Evolutionary conservation across 2,113 vertebrate species (phyloP).

Genomic region (Salminus brasiliensis): DNA sequence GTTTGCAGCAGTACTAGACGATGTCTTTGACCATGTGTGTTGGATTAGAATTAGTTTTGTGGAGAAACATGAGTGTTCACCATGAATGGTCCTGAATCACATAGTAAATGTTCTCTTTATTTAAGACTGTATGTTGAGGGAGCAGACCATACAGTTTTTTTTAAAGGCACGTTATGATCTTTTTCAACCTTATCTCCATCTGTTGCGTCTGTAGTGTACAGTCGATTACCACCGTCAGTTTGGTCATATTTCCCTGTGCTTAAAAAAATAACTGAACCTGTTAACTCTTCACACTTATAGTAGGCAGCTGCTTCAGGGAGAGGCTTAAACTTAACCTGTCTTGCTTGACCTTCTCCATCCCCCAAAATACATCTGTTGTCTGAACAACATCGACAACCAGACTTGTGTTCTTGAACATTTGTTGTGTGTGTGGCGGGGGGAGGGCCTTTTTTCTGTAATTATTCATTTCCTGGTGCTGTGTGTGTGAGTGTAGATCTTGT

Average conservation of each 20-base stretch:
- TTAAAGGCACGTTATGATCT: background rate
- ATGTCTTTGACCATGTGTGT: too few relatives aligned
- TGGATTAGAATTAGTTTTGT: too few relatives aligned
- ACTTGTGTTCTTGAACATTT: constrained; percentile 3
- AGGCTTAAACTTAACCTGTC: background rate
- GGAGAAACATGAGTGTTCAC: background rate
- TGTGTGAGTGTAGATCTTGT: background rate
- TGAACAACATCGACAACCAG: background rate
- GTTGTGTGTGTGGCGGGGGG: background rate
- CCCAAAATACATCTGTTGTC: constrained; percentile 32
- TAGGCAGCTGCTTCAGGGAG: background rate
- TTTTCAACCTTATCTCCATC: background rate
- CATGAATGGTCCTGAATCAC: background rate
- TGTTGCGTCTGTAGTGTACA: background rate
- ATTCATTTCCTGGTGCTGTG: too few relatives aligned
- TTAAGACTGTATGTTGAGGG: too few relatives aligned
- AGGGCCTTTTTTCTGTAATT: background rate
- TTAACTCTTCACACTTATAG: too few relatives aligned
- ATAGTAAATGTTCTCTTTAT: too few relatives aligned
- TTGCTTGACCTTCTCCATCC: background rate
- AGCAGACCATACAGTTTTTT: too few relatives aligned
- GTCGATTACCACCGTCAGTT: background rate
- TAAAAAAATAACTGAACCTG: too few relatives aligned
- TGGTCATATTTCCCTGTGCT: background rate
- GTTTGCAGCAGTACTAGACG: too few relatives aligned